A percentile compares a stretch with the other conserved stretches of the same genome.
phyloP scores from a whole-genome alignment of 2,888 invertebrate genomes.

The Himalopsyche japonica region DNA sequence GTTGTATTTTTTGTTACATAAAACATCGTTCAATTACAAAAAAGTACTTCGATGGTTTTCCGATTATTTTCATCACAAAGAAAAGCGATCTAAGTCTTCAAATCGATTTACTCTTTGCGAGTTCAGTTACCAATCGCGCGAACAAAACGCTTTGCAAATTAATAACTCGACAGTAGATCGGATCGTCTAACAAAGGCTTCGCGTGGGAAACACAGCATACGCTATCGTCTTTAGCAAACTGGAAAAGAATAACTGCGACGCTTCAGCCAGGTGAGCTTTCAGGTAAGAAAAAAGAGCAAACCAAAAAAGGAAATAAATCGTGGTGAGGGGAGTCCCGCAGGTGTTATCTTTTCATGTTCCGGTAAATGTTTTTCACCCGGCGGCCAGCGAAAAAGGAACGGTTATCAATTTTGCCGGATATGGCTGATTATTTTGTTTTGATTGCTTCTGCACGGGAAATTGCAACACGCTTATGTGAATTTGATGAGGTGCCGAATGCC shows the following conservation, averaged over 20 bases:
- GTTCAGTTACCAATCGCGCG: neutral
- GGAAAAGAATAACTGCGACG: slow-evolving; percentile 30
- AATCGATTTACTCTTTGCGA: neutral
- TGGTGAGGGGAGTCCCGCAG: slow-evolving; percentile 21
- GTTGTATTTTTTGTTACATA: neutral
- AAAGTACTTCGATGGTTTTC: neutral
- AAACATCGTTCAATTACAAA: neutral
- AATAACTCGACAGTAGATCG: slow-evolving; percentile 25
- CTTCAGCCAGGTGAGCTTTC: neutral
- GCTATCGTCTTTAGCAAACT: slow-evolving; percentile 28
- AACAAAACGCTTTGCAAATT: slow-evolving; percentile 28
- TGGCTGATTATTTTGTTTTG: slow-evolving; percentile 36
- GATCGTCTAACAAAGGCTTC: slow-evolving; percentile 25
- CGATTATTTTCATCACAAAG: neutral
- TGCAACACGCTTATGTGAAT: slow-evolving; percentile 10
- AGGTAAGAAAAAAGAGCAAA: slow-evolving; percentile 11
- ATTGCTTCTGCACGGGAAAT: slow-evolving; percentile 27
- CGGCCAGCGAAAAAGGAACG: slow-evolving; percentile 18
- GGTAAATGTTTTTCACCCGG: slow-evolving; percentile 32
- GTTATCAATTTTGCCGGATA: slow-evolving; percentile 38
- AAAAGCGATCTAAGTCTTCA: neutral
- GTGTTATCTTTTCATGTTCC: slow-evolving; percentile 33
- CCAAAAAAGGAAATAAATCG: slow-evolving; percentile 11
- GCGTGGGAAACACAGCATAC: slow-evolving; percentile 31
- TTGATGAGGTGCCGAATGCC: neutral